Evolutionary conservation across 2,113 vertebrate genomes (phyloP).

Genomic region (Melozone crissalis): DNA sequence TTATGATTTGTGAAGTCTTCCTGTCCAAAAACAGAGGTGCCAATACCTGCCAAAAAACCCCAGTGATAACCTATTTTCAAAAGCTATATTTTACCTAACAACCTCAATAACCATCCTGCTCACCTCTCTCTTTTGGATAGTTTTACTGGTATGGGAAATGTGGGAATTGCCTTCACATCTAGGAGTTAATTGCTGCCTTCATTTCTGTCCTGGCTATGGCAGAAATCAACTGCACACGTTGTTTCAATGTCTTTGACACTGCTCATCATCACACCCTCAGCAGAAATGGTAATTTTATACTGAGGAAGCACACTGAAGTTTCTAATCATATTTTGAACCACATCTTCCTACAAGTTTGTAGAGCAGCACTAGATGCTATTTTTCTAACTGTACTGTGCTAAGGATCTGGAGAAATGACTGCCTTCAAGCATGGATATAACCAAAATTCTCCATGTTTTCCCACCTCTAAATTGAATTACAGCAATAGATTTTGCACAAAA

Average conservation of each 20-base stretch:
- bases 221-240: accelerated
- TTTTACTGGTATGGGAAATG: not conserved
- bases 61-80: not conserved
- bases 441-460: not conserved
- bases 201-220: not conserved
- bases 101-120: not conserved
- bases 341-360: not conserved
- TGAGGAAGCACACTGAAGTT: not conserved
- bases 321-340: not conserved
- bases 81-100: not conserved
- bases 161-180: not conserved
- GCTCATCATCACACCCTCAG: not conserved
- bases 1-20: not conserved
- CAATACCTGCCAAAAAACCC: not conserved
- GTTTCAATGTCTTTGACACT: not conserved
- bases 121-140: not conserved
- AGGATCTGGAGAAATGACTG: not conserved
- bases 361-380: not conserved
- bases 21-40: not conserved
- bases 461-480: not conserved
- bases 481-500: not conserved
- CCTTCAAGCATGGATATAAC: not conserved
- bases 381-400: not conserved
- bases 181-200: not conserved
- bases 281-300: not conserved